These are phyloP conservation scores for Syrmaticus mikado DNA, from an alignment of 2,113 vertebrate genomes.

Conservation along the genomic window DNA sequence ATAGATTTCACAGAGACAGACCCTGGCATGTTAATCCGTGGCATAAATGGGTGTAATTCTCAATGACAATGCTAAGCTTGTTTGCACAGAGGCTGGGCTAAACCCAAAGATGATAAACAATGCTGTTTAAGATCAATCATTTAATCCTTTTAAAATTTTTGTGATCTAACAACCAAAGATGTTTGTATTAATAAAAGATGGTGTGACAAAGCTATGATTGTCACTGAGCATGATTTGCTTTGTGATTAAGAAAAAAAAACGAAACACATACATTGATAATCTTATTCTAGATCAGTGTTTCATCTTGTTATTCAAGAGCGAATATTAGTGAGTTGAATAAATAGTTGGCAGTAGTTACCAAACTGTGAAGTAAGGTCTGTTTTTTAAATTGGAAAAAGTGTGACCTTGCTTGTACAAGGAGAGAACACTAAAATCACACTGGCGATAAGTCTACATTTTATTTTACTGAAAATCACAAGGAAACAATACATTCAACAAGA, in stretches of 20 bases:
- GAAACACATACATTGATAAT: neutral
- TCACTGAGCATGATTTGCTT: constrained; percentile 36
- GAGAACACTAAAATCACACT: constrained; percentile 54
- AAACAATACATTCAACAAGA: constrained; percentile 11
- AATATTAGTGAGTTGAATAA: constrained; percentile 68
- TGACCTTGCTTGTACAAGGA: constrained; percentile 48
- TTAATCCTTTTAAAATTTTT: constrained; percentile 22
- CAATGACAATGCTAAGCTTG: constrained; percentile 7
- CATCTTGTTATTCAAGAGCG: constrained; percentile 50
- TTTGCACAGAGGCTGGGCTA: constrained; percentile 1
- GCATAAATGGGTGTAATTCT: neutral
- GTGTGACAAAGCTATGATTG: constrained; percentile 5
- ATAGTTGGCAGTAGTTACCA: constrained; percentile 48
- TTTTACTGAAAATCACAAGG: constrained; percentile 54
- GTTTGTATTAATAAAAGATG: neutral
- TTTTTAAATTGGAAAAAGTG: constrained; percentile 67
- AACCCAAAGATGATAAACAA: neutral
- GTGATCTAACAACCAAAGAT: neutral
- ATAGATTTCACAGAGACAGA: neutral
- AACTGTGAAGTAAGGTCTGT: constrained; percentile 38
- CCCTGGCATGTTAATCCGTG: neutral
- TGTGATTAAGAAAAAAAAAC: neutral
- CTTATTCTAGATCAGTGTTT: constrained; percentile 57
- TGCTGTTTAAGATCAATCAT: constrained; percentile 12
- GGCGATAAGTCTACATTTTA: constrained; percentile 56